Evolutionary conservation across 2,113 vertebrate genomes (phyloP).

Genomic region (Ploceus nigricollis): DNA sequence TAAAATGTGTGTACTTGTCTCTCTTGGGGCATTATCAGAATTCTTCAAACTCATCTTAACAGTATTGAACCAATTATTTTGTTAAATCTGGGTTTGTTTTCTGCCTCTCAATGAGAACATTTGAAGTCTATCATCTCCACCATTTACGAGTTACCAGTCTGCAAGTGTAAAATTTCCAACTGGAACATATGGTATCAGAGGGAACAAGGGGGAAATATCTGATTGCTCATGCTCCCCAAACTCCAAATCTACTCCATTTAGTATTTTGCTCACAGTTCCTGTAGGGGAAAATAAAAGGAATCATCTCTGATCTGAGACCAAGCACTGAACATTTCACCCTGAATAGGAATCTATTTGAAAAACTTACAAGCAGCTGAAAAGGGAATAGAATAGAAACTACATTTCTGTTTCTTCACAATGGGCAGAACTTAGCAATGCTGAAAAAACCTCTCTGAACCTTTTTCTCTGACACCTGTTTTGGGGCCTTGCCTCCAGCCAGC

Average conservation of each 20-base stretch:
- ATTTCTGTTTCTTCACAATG: neutral
- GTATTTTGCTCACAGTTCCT: conserved; percentile 60
- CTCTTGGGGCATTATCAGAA: conserved; percentile 53
- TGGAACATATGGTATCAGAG: conserved; percentile 63
- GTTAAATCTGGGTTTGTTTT: conserved; percentile 61
- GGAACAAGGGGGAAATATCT: conserved; percentile 58
- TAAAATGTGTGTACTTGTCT: conserved; percentile 13
- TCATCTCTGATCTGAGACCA: conserved; percentile 64
- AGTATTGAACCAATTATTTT: conserved; percentile 55
- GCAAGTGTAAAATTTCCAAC: conserved; percentile 61
- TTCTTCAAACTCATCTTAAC: conserved; percentile 58
- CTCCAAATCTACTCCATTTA: conserved; percentile 44
- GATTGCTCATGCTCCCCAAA: conserved; percentile 44
- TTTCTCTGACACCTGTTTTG: neutral
- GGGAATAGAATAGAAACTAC: conserved; percentile 9
- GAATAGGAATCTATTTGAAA: conserved; percentile 39
- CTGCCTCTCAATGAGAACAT: conserved; percentile 55
- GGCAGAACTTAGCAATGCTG: neutral
- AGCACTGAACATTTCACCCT: conserved; percentile 61
- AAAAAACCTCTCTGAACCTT: neutral
- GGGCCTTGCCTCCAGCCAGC: neutral
- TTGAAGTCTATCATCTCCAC: conserved; percentile 50
- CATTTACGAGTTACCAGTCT: conserved; percentile 55
- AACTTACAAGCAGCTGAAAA: conserved; percentile 12
- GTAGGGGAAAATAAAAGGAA: conserved; percentile 65